phyloP scores from a whole-genome alignment of 2,113 vertebrate species.

The Aegypius monachus region DNA sequence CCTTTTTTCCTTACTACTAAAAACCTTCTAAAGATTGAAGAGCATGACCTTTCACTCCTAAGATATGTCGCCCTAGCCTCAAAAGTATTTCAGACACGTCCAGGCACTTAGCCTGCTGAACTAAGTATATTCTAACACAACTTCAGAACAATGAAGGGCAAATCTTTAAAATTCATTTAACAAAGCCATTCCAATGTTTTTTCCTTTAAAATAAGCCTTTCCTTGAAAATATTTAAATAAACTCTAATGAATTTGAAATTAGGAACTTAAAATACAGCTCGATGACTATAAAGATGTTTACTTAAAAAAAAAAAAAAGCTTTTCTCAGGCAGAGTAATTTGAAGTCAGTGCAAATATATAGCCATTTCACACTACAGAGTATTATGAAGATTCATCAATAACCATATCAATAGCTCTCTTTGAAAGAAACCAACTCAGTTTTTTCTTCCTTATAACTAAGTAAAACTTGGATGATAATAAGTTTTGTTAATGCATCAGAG shows the following conservation, averaged over 20 bases:
- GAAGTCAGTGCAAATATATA: neutral
- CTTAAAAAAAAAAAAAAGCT: neutral
- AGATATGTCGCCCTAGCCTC: neutral
- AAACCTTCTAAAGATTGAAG: neutral
- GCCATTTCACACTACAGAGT: neutral
- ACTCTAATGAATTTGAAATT: neutral
- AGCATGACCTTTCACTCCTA: neutral
- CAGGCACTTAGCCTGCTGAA: neutral
- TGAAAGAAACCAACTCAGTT: neutral
- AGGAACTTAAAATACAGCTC: neutral
- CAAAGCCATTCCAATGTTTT: neutral
- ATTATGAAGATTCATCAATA: slow-evolving; percentile 34
- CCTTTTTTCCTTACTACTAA: neutral
- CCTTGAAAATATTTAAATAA: slow-evolving; percentile 28
- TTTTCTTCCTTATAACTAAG: neutral
- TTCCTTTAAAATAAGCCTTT: neutral
- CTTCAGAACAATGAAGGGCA: neutral
- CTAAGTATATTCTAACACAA: neutral
- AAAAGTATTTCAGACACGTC: neutral
- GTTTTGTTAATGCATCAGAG: neutral
- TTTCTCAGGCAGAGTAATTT: slow-evolving; percentile 4
- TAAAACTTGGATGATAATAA: neutral
- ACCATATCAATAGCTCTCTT: neutral
- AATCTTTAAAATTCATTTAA: neutral
- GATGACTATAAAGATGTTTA: neutral